Base-by-base conservation (phyloP, 2,113 vertebrate species). In the Salvator merianae region DNA sequence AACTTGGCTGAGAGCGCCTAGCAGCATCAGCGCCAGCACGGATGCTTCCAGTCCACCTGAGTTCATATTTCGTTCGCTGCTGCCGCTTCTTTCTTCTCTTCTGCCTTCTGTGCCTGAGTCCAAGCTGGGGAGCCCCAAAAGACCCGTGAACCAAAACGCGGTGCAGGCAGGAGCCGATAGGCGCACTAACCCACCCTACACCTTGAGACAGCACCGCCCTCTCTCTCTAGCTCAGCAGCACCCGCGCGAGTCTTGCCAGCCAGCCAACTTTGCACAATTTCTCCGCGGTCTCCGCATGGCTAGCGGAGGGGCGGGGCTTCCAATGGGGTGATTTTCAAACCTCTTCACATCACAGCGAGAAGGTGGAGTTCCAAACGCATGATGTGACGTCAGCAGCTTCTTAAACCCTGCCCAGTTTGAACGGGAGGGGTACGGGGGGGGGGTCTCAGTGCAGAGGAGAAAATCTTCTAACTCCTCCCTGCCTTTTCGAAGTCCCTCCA, bases 251-350 rank as follows among this genome's bases (percentile, higher is more conserved):
- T 26, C 77, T 38, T 53, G 50, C 50, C 50, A 53, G 50, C 50
- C 55, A 16, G 18, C 55, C 18, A 20, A 38, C 7, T 62, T 38
- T 68, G 63, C 28, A 43, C 63, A 14, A 24, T 32, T 63, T n/a
- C 70, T 38, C 38, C 70, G 36, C 81, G 53, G n/a, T n/a, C 66
- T 62, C 73, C 82, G 53, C 34, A 22, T 59, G 34, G 55, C 38
- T 20, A 34, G 50, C 28, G 7, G 8, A 47, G 81, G 40, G 83
- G 76, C 16, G 76, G 83, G n/a, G 55, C 68, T 72, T 73, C 7
- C 76, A 14, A 30, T 85, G 83, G 83, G 76, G 83, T 85, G 83
- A 85, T 86, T 76, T 81, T 69, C 84, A 80, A 76, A 76, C 78
- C 78, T 75, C 53, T 68, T 34, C 32, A 59, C 18, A 77, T 63